Evolutionary conservation across 2,113 vertebrate genomes (phyloP).

Genomic region (Rafetus swinhoei): DNA sequence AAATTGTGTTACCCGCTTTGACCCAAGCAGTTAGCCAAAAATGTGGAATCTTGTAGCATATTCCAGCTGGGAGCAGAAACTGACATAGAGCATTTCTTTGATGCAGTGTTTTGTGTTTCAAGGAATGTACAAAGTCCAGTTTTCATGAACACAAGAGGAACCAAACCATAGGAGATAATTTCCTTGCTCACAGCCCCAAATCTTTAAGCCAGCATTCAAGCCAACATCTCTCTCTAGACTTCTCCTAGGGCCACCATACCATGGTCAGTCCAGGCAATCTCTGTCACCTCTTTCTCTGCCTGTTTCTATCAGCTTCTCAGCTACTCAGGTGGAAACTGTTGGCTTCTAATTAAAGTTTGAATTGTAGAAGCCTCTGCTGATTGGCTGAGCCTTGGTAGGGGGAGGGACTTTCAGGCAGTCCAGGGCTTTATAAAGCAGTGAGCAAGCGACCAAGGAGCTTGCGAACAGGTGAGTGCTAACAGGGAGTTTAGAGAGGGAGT

Average conservation of each 20-base stretch:
- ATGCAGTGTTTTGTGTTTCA: neutral
- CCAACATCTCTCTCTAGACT: neutral
- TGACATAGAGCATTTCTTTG: neutral
- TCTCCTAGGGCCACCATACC: neutral
- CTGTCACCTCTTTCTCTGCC: neutral
- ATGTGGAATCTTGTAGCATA: neutral
- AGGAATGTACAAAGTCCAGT: neutral
- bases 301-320: neutral
- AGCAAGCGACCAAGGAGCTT: too few relatives aligned
- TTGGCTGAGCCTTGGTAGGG: too few relatives aligned
- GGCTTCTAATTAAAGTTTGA: too few relatives aligned
- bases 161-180: neutral
- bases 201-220: neutral
- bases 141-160: neutral
- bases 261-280: neutral
- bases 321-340: too few relatives aligned
- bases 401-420: too few relatives aligned
- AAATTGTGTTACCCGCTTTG: neutral
- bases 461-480: too few relatives aligned
- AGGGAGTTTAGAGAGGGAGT: too few relatives aligned
- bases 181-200: neutral
- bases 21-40: neutral
- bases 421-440: too few relatives aligned
- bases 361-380: too few relatives aligned
- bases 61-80: neutral